Base-by-base conservation (phyloP, 1,140 invertebrate species). In the fruit fly (Drosophila melanogaster) region DNA sequence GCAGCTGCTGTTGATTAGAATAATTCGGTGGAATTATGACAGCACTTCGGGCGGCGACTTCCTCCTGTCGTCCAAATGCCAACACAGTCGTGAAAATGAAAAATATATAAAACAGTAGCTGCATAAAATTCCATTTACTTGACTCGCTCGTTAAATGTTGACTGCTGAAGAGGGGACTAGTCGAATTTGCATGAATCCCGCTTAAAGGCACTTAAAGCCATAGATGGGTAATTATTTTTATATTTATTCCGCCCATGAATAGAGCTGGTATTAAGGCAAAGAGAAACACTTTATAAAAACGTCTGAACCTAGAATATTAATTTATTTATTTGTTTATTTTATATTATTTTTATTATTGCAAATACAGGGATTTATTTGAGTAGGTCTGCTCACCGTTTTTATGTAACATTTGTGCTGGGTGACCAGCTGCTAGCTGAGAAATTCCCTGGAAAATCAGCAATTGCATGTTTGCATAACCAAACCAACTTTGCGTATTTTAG, bases 11-110 rank as follows among this genome's bases (percentile, higher is more conserved):
- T 81, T 86, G 59, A 81, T 81, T 81, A 81, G 75, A 77, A 67
- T 79, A 62, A 77, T 87, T 85, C 81, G 19, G 22, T 17, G 15
- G 74, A 74, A 75, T 78, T 78, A 86, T 74, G 73, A 86, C 65
- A 73, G 66, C 64, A 64, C 75, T 64, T 47, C 67, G 38, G 30
- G 49, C 49, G 35, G 26, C 46, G 51, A 69, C 50, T 77, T 69
- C 58, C 77, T 74, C 60, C 64, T 65, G 51, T 37, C 66, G 49
- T 22, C 57, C 73, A 70, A 62, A 81, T 86, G 81, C 73, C 65
- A 69, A 19, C 11, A 35, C 47, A 69, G 24, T 38, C 30, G 41
- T 10, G 66, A 30, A 55, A 77, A 74, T 81, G 65, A 86, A 60
- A 78, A 76, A 59, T 41, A 30, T 51, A 76, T 74, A 59, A 51